Conservation (phyloP, 2,797 vertebrate genomes). For the Helicolenus hilgendorfi region DNA sequence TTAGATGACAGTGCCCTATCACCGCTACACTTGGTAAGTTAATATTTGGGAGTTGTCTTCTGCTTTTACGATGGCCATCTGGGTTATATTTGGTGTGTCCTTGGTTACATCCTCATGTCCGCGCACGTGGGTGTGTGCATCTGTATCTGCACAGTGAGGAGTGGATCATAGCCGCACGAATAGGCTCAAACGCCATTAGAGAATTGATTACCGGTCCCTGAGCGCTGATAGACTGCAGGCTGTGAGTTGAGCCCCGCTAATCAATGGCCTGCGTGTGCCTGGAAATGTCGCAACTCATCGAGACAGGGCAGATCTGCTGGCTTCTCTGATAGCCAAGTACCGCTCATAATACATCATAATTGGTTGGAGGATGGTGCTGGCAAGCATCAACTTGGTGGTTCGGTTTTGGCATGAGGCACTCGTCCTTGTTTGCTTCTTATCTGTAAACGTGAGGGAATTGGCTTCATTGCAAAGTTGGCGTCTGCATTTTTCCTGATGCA, state of each 20-base stretch:
- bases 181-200: constrained; percentile 88
- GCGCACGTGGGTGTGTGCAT: background rate
- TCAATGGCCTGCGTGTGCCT: constrained; percentile 83
- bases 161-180: constrained; percentile 78
- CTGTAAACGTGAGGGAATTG: constrained; percentile 1
- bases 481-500: constrained; percentile 20
- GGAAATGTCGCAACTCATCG: constrained; percentile 81
- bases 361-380: constrained; percentile 63
- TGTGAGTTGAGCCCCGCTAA: constrained; percentile 77
- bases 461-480: constrained; percentile 12
- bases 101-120: constrained; percentile 20
- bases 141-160: constrained; percentile 35
- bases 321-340: constrained; percentile 60
- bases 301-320: constrained; percentile 68
- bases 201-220: constrained; percentile 90
- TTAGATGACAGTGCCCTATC: constrained; percentile 80
- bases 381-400: constrained; percentile 53
- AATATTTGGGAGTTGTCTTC: constrained; percentile 75
- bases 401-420: constrained; percentile 59
- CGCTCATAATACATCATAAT: constrained; percentile 67
- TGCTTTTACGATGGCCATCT: constrained; percentile 77
- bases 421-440: constrained; percentile 18
- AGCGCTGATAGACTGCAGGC: constrained; percentile 87
- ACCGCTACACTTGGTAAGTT: constrained; percentile 76
- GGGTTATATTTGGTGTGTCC: constrained; percentile 57